Conservation (phyloP, 2,797 vertebrate species). For the Semaprochilodus insignis region DNA sequence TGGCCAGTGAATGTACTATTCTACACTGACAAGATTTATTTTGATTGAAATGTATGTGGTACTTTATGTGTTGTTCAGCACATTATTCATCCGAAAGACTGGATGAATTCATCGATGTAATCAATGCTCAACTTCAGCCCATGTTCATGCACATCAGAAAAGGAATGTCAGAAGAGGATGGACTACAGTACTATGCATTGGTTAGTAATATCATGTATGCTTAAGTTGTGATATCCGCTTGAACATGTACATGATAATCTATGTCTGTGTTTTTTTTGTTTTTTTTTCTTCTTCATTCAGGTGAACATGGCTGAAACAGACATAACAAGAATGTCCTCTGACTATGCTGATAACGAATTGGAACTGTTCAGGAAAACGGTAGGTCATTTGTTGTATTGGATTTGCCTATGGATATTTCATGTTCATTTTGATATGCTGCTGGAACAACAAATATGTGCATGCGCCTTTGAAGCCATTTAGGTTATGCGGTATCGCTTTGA, state of each 20-base stretch:
- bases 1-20: no score
- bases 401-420: neutral
- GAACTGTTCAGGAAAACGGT: slow-evolving; percentile 94
- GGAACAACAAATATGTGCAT: neutral
- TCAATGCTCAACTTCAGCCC: slow-evolving; percentile 89
- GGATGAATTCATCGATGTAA: slow-evolving; percentile 86
- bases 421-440: neutral
- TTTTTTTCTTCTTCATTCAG: slow-evolving; percentile 67
- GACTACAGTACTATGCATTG: slow-evolving; percentile 85
- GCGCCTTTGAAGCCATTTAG: neutral
- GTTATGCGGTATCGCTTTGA: neutral
- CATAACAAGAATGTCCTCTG: slow-evolving; percentile 90
- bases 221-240: neutral
- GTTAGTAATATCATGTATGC: slow-evolving; percentile 70
- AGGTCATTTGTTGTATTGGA: slow-evolving; percentile 62
- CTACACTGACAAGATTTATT: no score
- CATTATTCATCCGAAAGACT: slow-evolving; percentile 78
- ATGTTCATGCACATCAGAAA: slow-evolving; percentile 93
- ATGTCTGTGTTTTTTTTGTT: neutral
- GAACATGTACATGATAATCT: neutral
- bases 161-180: slow-evolving; percentile 85
- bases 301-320: slow-evolving; percentile 91
- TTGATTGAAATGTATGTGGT: neutral
- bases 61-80: slow-evolving; percentile 67
- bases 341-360: slow-evolving; percentile 92